Conservation (phyloP, 2,113 vertebrate genomes). For the Austrofundulus limnaeus region DNA sequence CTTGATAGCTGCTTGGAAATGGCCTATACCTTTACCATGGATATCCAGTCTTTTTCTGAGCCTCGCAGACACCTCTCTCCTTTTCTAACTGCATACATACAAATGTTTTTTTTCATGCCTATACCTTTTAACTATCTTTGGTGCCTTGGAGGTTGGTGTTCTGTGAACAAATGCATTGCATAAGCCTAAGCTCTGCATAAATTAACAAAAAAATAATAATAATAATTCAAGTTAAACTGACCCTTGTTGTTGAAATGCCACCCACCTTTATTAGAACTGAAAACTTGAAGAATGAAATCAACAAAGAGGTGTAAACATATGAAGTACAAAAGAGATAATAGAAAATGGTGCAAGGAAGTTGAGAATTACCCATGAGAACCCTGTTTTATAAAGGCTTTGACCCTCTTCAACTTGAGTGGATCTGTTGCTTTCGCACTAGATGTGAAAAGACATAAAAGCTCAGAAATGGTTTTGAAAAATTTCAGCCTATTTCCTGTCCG, state of each 20-base stretch:
- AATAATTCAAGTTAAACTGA: too few relatives aligned
- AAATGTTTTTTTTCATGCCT: too few relatives aligned
- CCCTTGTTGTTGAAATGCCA: background rate
- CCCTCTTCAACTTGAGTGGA: slow-evolving; percentile 24
- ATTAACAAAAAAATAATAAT: too few relatives aligned
- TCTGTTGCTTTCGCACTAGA: slow-evolving; percentile 31
- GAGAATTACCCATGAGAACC: slow-evolving; percentile 37
- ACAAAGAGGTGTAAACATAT: background rate
- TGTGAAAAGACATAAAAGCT: slow-evolving; percentile 41
- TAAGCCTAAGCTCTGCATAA: too few relatives aligned
- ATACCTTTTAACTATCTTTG: background rate
- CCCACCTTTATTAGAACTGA: background rate
- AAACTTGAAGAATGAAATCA: background rate
- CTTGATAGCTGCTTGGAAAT: too few relatives aligned
- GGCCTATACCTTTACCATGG: too few relatives aligned
- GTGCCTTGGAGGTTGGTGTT: background rate
- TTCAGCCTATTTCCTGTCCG: slow-evolving; percentile 28
- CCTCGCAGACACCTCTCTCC: too few relatives aligned
- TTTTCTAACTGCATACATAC: too few relatives aligned
- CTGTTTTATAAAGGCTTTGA: slow-evolving; percentile 36
- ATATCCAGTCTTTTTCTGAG: too few relatives aligned
- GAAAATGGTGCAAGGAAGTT: slow-evolving; percentile 12
- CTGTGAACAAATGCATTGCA: too few relatives aligned
- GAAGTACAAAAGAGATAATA: background rate
- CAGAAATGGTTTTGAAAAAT: slow-evolving; percentile 4